Conservation (phyloP, 2,113 vertebrate genomes). For the Alethe diademata region DNA sequence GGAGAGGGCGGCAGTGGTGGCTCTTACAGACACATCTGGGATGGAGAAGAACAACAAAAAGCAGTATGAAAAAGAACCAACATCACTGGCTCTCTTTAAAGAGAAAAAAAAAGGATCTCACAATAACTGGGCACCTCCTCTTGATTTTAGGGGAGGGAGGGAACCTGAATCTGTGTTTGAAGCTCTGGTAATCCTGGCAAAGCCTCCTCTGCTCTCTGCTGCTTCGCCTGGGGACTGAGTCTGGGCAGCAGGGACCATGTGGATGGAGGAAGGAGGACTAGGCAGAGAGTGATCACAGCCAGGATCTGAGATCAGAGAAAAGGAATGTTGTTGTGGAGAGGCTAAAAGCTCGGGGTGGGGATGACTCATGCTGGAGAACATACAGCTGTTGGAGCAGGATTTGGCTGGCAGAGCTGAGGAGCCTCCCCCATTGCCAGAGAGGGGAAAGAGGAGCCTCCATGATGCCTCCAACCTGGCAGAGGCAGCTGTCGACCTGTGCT, state of each 20-base stretch:
- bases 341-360: slow-evolving; percentile 11
- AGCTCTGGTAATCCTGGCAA: background rate
- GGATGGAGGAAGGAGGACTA: background rate
- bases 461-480: background rate
- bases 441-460: background rate
- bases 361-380: slow-evolving; percentile 55
- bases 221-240: background rate
- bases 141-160: background rate
- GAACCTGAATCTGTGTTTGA: background rate
- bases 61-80: accelerated
- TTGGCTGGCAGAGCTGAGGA: background rate
- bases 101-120: background rate
- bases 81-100: background rate
- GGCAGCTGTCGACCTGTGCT: background rate
- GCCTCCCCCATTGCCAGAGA: background rate
- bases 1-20: background rate
- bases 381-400: slow-evolving; percentile 23
- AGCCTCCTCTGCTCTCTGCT: background rate
- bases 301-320: slow-evolving; percentile 59
- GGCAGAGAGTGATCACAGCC: background rate
- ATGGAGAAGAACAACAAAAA: background rate
- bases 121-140: background rate
- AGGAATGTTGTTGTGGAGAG: slow-evolving; percentile 67
- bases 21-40: background rate
- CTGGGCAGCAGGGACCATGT: background rate